Conservation (phyloP, 1,140 invertebrate species). For the Cherax destructor region DNA sequence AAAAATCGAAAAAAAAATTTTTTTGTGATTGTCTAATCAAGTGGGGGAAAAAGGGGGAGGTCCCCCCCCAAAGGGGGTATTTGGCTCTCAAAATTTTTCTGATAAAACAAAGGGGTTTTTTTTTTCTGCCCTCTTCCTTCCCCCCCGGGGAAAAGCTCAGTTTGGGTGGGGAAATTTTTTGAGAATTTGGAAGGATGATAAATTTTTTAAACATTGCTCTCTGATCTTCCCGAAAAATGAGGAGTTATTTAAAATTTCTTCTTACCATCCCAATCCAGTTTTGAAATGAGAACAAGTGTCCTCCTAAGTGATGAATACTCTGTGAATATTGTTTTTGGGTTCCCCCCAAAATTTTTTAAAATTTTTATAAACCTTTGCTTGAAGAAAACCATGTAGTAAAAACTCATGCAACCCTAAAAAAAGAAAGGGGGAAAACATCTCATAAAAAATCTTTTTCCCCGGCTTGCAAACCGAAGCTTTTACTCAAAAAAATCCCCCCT, state of each 20-base stretch:
- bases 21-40: not conserved
- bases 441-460: too few species aligned
- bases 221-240: conserved; percentile 22
- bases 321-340: too few species aligned
- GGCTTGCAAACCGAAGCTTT: not conserved
- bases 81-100: conserved; percentile 26
- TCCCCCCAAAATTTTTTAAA: too few species aligned
- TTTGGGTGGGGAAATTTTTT: conserved; percentile 1
- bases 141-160: conserved; percentile 18
- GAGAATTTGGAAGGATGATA: conserved; percentile 32
- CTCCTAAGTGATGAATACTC: not conserved
- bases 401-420: too few species aligned
- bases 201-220: conserved; percentile 31
- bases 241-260: not conserved
- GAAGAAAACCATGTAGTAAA: too few species aligned
- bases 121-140: not conserved
- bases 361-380: too few species aligned
- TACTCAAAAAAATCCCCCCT: not conserved
- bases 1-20: not conserved
- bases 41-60: not conserved
- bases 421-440: too few species aligned
- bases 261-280: not conserved
- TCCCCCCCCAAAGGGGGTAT: not conserved
- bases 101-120: not conserved
- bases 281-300: not conserved